phyloP scores from a whole-genome alignment of 2,797 vertebrate genomes.

The Kryptolebias ocellatus region DNA sequence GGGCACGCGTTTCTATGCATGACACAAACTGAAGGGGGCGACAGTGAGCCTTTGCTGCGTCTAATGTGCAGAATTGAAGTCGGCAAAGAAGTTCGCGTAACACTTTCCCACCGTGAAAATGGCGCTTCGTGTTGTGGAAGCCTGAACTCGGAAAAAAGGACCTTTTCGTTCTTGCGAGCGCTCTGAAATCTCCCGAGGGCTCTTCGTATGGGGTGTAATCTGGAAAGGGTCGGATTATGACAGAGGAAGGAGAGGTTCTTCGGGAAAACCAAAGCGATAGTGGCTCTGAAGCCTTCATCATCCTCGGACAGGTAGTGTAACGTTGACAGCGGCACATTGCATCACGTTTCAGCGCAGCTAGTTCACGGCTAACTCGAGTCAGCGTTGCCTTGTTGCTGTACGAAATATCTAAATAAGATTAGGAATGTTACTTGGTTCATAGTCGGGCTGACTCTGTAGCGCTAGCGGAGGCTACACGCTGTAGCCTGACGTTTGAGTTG shows the following conservation, averaged over 20 bases:
- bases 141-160: constrained; percentile 26
- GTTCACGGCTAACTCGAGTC: constrained; percentile 14
- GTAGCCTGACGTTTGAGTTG: background rate
- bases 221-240: constrained; percentile 63
- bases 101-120: constrained; percentile 61
- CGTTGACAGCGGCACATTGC: constrained; percentile 53
- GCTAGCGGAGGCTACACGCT: constrained; percentile 14
- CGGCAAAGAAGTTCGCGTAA: constrained; percentile 25
- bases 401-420: background rate
- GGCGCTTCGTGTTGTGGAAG: constrained; percentile 55
- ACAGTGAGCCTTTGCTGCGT: background rate
- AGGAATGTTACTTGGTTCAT: background rate
- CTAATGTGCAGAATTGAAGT: background rate
- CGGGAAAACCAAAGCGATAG: constrained; percentile 41
- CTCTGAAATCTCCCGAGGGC: background rate
- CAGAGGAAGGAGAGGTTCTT: constrained; percentile 31
- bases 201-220: constrained; percentile 13
- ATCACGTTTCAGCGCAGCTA: constrained; percentile 62
- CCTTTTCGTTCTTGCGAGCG: constrained; percentile 11
- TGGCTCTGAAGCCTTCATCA: constrained; percentile 53
- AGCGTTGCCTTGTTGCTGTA: background rate
- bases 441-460: fast-evolving
- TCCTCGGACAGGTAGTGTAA: constrained; percentile 61
- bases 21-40: constrained; percentile 29
- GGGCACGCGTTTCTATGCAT: no score